These are phyloP conservation scores for Agriopis leucophaearia DNA, from an alignment of 2,888 invertebrate species.

Conservation along the genomic window DNA sequence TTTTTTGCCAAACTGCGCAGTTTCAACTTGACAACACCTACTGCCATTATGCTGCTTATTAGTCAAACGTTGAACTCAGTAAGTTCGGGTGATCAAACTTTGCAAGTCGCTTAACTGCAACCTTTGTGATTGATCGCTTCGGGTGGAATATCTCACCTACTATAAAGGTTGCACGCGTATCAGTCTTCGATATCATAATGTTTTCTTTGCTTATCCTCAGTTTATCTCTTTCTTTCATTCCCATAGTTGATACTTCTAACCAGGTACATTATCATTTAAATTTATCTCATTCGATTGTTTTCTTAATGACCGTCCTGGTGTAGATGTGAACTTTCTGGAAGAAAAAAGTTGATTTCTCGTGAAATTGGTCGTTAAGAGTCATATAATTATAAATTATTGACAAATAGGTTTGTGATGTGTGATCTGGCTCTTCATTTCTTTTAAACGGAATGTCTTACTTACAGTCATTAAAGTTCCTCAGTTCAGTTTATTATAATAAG, in stretches of 20 bases:
- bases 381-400: constrained; percentile 6
- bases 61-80: constrained; percentile 63
- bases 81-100: constrained; percentile 60
- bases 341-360: background rate
- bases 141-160: constrained; percentile 45
- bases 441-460: constrained; percentile 13
- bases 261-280: constrained; percentile 44
- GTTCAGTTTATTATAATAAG: constrained; percentile 38
- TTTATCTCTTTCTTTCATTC: constrained; percentile 33
- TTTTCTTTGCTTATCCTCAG: constrained; percentile 40
- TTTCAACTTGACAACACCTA: constrained; percentile 43
- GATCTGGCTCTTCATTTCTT: constrained; percentile 17
- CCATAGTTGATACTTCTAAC: constrained; percentile 35
- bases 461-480: constrained; percentile 36
- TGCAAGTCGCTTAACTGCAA: constrained; percentile 50
- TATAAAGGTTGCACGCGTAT: constrained; percentile 41
- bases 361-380: background rate
- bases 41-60: constrained; percentile 49
- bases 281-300: constrained; percentile 7
- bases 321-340: background rate
- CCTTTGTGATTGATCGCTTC: constrained; percentile 56
- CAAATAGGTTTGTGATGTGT: constrained; percentile 8
- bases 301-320: background rate
- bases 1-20: constrained; percentile 39
- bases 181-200: constrained; percentile 32